These are phyloP conservation scores for Euplagia quadripunctaria DNA, from an alignment of 2,888 invertebrate genomes.

Conservation along the genomic window DNA sequence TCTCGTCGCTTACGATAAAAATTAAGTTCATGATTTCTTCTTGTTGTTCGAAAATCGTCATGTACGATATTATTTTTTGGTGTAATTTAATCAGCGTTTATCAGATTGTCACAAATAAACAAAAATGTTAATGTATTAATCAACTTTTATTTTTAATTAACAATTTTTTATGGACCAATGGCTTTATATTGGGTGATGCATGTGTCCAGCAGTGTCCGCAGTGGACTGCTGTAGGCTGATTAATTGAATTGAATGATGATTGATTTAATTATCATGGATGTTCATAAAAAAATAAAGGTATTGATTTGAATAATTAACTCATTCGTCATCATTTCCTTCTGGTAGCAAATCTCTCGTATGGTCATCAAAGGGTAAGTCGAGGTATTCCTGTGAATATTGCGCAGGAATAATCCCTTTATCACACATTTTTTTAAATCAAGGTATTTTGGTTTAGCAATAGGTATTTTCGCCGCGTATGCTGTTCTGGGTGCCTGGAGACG, in stretches of 20 bases:
- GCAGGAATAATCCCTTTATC: too few relatives aligned
- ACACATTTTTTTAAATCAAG: too few relatives aligned
- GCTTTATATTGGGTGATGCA: background rate
- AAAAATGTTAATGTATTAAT: background rate
- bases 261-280: slow-evolving; percentile 1
- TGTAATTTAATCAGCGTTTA: too few relatives aligned
- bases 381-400: background rate
- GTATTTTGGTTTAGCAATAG: slow-evolving; percentile 10
- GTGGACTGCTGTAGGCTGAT: background rate
- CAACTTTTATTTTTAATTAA: slow-evolving; percentile 1
- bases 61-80: too few relatives aligned
- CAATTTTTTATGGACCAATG: background rate
- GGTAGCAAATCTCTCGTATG: background rate
- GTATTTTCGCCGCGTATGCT: slow-evolving; percentile 14
- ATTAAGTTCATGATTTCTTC: background rate
- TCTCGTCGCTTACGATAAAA: background rate
- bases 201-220: background rate
- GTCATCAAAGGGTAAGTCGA: background rate
- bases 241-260: slow-evolving; percentile 1
- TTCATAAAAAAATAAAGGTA: background rate
- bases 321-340: background rate
- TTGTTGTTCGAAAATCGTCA: too few relatives aligned
- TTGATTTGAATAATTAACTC: slow-evolving; percentile 1
- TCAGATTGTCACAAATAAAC: too few relatives aligned
- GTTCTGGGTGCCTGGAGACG: slow-evolving; percentile 14